Evolutionary conservation across 92 coral and sea anemone species (phyloP).

Genomic region (Bergia puertoricense): DNA sequence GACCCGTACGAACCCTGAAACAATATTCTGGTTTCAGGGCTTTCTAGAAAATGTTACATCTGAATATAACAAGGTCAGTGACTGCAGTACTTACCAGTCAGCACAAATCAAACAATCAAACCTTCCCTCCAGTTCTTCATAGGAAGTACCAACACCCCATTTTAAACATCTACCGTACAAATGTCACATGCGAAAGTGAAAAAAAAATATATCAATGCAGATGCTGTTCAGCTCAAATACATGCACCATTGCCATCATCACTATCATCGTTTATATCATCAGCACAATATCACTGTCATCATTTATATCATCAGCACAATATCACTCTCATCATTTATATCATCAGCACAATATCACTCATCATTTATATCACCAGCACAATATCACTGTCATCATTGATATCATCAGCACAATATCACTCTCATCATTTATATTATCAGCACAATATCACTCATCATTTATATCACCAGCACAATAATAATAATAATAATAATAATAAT

Average conservation of each 20-base stretch:
- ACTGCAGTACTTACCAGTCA: conserved; percentile 66
- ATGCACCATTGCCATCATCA: not conserved
- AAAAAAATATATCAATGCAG: not conserved
- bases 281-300: not conserved
- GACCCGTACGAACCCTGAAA: too few relatives aligned
- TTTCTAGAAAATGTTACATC: too few relatives aligned
- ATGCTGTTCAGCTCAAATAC: not conserved
- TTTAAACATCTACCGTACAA: conserved; percentile 40
- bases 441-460: too few relatives aligned
- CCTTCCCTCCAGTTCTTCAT: conserved; percentile 48
- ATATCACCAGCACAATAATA: not conserved
- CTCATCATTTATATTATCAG: too few relatives aligned
- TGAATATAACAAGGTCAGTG: not conserved
- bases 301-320: too few relatives aligned
- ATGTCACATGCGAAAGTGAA: too few relatives aligned
- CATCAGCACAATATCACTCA: too few relatives aligned
- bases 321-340: too few relatives aligned
- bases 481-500: too few relatives aligned
- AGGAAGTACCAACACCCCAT: conserved; percentile 61
- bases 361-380: not conserved
- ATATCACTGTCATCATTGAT: not conserved
- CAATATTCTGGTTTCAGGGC: not conserved
- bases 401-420: too few relatives aligned
- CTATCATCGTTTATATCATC: not conserved
- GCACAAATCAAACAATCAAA: conserved; percentile 79